Evolutionary conservation across 2,797 vertebrate species (phyloP), one percentile per base, ranked within the genome.

Genomic region (Dicrostonyx torquatus): DNA sequence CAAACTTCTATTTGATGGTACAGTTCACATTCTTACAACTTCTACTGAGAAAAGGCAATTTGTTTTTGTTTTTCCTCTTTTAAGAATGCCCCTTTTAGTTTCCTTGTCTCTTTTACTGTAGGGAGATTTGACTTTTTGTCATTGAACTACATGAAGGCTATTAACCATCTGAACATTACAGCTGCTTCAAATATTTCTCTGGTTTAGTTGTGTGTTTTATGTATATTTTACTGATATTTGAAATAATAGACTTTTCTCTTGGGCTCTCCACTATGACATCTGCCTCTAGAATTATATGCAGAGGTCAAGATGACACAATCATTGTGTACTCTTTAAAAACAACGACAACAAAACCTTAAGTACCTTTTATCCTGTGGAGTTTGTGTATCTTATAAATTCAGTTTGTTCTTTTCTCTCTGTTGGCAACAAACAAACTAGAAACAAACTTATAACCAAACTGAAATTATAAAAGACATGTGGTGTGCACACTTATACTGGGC

Each of bases 21-120:
- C 14, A 50, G 76, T 79, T 70, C 96, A 76, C 22, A 80, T 79
- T 93, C 89, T 68, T 88, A 80, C n/a, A 85, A 76, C 50, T 84
- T 90, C 43, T 89, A 86, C 82, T 82, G 24, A 76, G 43, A 87
- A 77, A 37, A 43, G 17, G 55, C 70, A 31, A 45, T 34, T 13
- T 18, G 29, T 26, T 29, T 93, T 92, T 92, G 50, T 64, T 5
- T 79, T 29, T 96, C 31, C 37, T 85, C 58, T 55, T 90, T 85
- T 76, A 50, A 84, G 72, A 72, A 75, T 37, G 78, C 22, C 11
- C 43, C 87, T 26, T 72, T 84, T 45, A 66, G 43, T n/a, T 87
- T 7, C 29, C 18, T 48, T 94, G 77, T 22, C 50, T 50, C 24
- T 90, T 87, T 87, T 76, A 66, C 31, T 85, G 60, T 60, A 80